Evolutionary conservation across 2,797 vertebrate genomes (phyloP).

Genomic region (Nannoperca obscura): DNA sequence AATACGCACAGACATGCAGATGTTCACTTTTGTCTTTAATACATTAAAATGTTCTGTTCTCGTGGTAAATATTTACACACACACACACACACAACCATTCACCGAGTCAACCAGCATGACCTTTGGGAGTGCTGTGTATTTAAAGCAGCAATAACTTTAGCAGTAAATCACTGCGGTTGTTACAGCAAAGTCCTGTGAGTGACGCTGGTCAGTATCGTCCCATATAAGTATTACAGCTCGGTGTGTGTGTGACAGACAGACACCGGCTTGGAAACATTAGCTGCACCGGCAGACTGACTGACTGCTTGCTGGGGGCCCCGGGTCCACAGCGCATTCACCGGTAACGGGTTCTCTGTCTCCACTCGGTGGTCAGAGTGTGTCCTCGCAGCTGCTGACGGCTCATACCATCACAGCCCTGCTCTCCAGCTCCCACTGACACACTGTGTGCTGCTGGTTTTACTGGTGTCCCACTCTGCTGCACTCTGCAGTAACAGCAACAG

Average conservation of each 20-base stretch:
- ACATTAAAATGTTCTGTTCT: not conserved
- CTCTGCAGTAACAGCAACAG: slow-evolving; percentile 7
- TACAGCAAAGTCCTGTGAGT: slow-evolving; percentile 51
- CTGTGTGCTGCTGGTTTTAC: slow-evolving; percentile 29
- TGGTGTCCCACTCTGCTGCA: not conserved
- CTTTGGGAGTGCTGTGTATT: slow-evolving; percentile 30
- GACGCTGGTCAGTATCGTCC: slow-evolving; percentile 47
- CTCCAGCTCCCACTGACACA: slow-evolving; percentile 63
- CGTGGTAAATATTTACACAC: not conserved
- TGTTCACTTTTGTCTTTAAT: not conserved
- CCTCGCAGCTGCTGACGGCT: slow-evolving; percentile 37
- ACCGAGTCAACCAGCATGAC: not conserved
- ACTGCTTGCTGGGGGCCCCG: not conserved
- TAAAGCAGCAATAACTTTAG: slow-evolving; percentile 30
- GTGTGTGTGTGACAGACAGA: not conserved
- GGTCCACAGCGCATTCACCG: not conserved
- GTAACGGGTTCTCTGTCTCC: slow-evolving; percentile 59
- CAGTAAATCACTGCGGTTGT: slow-evolving; percentile 49
- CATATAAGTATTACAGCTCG: slow-evolving; percentile 31
- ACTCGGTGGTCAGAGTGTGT: slow-evolving; percentile 53
- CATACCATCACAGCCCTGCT: slow-evolving; percentile 82
- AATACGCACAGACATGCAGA: not conserved
- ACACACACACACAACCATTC: not conserved
- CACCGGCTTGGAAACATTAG: slow-evolving; percentile 4
- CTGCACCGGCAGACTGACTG: not conserved